A percentile compares a stretch with the other conserved stretches of the same genome.
These are phyloP conservation scores for Lucilia cuprina DNA, from an alignment of 1,140 invertebrate species.

Conservation along the genomic window DNA sequence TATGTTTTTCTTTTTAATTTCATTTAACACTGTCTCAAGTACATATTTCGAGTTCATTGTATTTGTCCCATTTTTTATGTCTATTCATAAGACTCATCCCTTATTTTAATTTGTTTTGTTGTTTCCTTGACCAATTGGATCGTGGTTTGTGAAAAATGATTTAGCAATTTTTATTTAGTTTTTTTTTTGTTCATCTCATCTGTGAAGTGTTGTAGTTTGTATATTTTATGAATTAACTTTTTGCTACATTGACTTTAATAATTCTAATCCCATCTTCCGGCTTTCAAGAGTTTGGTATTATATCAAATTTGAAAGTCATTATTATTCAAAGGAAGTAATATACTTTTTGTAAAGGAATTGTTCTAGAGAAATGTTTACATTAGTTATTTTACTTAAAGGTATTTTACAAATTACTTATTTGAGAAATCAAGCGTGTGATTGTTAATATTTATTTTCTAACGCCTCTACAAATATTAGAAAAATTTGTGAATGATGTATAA, in stretches of 20 bases:
- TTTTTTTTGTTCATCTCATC: neutral
- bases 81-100: neutral
- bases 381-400: neutral
- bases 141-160: neutral
- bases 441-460: neutral
- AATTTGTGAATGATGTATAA: too few relatives aligned
- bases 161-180: neutral
- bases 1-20: slow-evolving; percentile 40
- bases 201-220: neutral
- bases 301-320: neutral
- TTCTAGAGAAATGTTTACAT: neutral
- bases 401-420: slow-evolving; percentile 2
- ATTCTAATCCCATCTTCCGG: slow-evolving; percentile 40
- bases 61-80: neutral
- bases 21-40: slow-evolving; percentile 14
- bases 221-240: slow-evolving; percentile 40
- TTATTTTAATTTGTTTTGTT: neutral
- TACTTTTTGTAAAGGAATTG: neutral
- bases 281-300: slow-evolving; percentile 28
- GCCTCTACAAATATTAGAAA: neutral
- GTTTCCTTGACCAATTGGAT: neutral
- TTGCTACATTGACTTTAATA: slow-evolving; percentile 38
- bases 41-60: neutral
- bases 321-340: slow-evolving; percentile 11
- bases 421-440: neutral